Percentiles rank a stretch among this genome's conserved stretches.
phyloP scores from a whole-genome alignment of 1,140 invertebrate species.

The Drosophila obscura region DNA sequence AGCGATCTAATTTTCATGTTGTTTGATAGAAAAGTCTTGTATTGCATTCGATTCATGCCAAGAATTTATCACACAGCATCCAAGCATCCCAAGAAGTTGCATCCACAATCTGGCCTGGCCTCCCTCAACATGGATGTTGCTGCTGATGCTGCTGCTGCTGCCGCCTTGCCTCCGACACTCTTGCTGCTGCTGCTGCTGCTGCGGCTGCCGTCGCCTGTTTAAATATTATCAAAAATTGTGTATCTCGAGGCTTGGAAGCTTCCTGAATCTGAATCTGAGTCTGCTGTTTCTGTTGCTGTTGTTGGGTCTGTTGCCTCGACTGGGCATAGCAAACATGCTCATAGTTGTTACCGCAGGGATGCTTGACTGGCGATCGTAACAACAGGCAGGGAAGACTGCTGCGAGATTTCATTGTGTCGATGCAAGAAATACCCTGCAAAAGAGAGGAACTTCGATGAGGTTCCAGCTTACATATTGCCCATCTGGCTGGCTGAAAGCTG shows the following conservation, averaged over 20 bases:
- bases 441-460: no score
- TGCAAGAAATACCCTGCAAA: neutral
- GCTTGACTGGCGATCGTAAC: conserved; percentile 62
- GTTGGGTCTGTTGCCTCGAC: conserved; percentile 32
- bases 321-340: conserved; percentile 68
- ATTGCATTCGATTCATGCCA: conserved; percentile 54
- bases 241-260: conserved; percentile 71
- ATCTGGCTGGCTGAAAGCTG: no score
- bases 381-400: conserved; percentile 29
- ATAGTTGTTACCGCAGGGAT: conserved; percentile 62
- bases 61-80: conserved; percentile 69
- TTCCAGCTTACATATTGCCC: no score
- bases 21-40: conserved; percentile 75
- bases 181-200: conserved; percentile 15
- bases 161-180: conserved; percentile 33
- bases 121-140: conserved; percentile 57
- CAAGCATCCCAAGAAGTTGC: conserved; percentile 25
- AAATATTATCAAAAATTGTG: conserved; percentile 80
- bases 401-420: neutral
- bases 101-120: conserved; percentile 51
- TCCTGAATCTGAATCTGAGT: conserved; percentile 76
- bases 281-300: conserved; percentile 6
- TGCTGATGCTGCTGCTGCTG: conserved; percentile 11
- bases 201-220: conserved; percentile 39
- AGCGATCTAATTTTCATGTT: conserved; percentile 77